These are phyloP conservation scores for Teleiodes luculella DNA, from an alignment of 2,888 invertebrate species.

Conservation along the genomic window DNA sequence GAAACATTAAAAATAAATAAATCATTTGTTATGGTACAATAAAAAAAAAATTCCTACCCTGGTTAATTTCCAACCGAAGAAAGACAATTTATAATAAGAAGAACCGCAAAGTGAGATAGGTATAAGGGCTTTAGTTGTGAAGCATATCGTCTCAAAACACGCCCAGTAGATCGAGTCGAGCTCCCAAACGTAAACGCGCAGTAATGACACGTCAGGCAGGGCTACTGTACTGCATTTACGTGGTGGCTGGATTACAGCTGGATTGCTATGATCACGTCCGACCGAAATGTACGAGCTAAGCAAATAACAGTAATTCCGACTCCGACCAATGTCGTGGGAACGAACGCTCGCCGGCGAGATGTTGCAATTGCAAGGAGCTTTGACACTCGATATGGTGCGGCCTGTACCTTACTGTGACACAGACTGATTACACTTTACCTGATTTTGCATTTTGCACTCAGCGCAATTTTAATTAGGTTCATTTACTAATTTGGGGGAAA, in stretches of 20 bases:
- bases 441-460: not conserved
- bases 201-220: not conserved
- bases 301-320: conserved; percentile 68
- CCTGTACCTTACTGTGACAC: no score
- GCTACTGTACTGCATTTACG: not conserved
- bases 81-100: no score
- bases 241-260: not conserved
- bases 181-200: not conserved
- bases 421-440: no score
- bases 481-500: no score
- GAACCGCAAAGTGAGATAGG: no score
- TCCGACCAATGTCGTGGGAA: conserved; percentile 75
- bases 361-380: conserved; percentile 43
- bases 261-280: conserved; percentile 38
- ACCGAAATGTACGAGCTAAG: conserved; percentile 25
- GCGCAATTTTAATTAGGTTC: no score
- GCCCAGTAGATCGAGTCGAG: not conserved
- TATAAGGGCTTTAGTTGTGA: no score
- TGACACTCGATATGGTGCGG: not conserved
- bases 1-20: no score
- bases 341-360: conserved; percentile 34
- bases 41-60: no score
- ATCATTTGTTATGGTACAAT: no score
- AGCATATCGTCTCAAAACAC: no score
- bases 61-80: no score